These are phyloP conservation scores for Brachionus manjavacas DNA, from an alignment of 1,140 invertebrate species.

Conservation along the genomic window DNA sequence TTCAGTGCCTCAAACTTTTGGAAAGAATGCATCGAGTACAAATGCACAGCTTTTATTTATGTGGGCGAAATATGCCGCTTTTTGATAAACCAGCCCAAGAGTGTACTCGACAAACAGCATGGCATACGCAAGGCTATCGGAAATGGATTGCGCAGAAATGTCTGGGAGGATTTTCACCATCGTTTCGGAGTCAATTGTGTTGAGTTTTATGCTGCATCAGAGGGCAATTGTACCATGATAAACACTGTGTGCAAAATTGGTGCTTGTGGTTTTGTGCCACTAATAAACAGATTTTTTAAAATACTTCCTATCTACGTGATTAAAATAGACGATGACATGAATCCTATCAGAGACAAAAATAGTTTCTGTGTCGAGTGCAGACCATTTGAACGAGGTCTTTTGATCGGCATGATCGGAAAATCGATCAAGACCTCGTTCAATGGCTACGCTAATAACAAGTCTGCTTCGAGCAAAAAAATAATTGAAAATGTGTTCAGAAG, in stretches of 20 bases:
- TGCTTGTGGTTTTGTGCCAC: constrained; percentile 30
- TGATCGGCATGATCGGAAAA: constrained; percentile 88
- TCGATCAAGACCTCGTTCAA: constrained; percentile 61
- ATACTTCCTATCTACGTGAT: constrained; percentile 15
- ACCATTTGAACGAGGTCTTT: constrained; percentile 85
- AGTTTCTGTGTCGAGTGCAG: constrained; percentile 76
- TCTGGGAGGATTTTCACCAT: constrained; percentile 87
- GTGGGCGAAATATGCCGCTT: constrained; percentile 99
- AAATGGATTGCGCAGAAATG: constrained; percentile 89
- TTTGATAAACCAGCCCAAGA: constrained; percentile 76
- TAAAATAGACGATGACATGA: constrained; percentile 42
- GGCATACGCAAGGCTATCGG: constrained; percentile 81
- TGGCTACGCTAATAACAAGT: constrained; percentile 80
- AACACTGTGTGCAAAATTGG: constrained; percentile 20
- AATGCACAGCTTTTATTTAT: constrained; percentile 79
- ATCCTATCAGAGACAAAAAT: constrained; percentile 49
- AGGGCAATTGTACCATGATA: constrained; percentile 78
- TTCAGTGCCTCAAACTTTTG: constrained; percentile 94
- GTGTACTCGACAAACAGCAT: constrained; percentile 74
- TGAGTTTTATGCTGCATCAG: constrained; percentile 95
- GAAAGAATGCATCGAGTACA: constrained; percentile 84
- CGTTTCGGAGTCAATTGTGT: constrained; percentile 79
- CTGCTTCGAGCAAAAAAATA: constrained; percentile 86
- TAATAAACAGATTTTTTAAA: not conserved
- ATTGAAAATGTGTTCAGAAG: constrained; percentile 80